Evolutionary conservation across 2,797 vertebrate species (phyloP).

Genomic region (Novumbra hubbsi): DNA sequence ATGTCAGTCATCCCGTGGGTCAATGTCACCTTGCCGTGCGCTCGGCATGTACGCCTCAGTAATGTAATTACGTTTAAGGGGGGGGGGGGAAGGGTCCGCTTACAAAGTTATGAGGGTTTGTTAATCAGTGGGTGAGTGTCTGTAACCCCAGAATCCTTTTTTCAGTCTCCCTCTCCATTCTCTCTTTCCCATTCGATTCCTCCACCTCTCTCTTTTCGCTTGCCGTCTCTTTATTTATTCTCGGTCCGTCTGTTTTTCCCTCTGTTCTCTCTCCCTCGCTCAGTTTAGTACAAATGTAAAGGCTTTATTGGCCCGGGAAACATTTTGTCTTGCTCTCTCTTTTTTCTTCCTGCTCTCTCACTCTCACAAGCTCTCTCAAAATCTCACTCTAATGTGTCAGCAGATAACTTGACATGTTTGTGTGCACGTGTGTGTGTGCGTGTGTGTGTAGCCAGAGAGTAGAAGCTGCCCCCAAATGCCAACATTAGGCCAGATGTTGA

Average conservation of each 20-base stretch:
- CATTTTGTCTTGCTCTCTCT: background rate
- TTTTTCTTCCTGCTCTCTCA: background rate
- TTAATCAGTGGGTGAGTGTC: background rate
- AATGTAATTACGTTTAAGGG: slow-evolving; percentile 14
- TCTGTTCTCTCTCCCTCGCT: background rate
- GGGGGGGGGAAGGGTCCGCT: background rate
- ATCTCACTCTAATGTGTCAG: background rate
- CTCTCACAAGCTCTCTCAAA: background rate
- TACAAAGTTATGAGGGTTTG: background rate
- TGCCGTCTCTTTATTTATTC: background rate
- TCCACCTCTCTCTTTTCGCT: background rate
- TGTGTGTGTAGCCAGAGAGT: background rate
- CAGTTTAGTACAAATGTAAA: background rate
- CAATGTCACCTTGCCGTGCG: slow-evolving; percentile 14
- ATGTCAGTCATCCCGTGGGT: slow-evolving; percentile 8
- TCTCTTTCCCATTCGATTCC: background rate
- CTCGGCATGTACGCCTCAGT: slow-evolving; percentile 4
- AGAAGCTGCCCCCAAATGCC: background rate
- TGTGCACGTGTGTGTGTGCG: slow-evolving; percentile 3
- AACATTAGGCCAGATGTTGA: slow-evolving; percentile 3
- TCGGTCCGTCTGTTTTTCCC: fast-evolving
- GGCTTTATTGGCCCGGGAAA: no score
- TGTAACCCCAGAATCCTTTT: background rate
- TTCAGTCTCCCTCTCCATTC: no score
- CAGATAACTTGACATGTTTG: background rate